Conservation (phyloP, 2,797 vertebrate species). For the Aratinga solstitialis region DNA sequence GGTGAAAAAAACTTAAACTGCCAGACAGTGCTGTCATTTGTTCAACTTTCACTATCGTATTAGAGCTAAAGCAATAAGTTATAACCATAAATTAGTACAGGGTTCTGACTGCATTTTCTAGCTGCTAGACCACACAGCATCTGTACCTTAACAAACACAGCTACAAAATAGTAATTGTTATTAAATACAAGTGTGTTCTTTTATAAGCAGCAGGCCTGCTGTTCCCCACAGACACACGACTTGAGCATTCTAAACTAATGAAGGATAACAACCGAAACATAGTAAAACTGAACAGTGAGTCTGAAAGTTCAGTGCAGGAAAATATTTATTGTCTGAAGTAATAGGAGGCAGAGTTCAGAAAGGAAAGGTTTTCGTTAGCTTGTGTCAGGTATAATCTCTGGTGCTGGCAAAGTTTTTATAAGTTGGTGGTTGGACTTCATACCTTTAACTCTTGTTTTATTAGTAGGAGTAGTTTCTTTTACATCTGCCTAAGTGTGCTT, state of each 20-base stretch:
- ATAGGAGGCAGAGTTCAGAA: neutral
- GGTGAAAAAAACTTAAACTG: neutral
- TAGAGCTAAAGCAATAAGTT: neutral
- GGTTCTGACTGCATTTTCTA: neutral
- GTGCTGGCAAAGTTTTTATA: slow-evolving; percentile 1
- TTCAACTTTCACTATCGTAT: neutral
- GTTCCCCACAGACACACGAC: neutral
- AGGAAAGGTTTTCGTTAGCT: neutral
- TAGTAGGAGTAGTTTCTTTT: neutral
- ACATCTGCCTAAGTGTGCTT: neutral
- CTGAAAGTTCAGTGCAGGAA: neutral
- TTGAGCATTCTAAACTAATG: neutral
- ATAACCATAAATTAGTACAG: neutral
- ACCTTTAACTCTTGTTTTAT: slow-evolving; percentile 17
- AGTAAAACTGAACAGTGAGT: neutral
- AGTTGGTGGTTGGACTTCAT: slow-evolving; percentile 11
- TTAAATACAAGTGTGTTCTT: neutral
- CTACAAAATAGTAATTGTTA: slow-evolving; percentile 8
- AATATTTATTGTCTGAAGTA: neutral
- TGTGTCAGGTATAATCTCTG: neutral
- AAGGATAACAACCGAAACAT: neutral
- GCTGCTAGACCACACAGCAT: neutral
- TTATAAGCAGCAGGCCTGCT: neutral
- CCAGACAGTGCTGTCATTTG: neutral
- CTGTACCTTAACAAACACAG: neutral